Conservation (phyloP, 2,888 invertebrate species). For the Hemithea aestivaria region DNA sequence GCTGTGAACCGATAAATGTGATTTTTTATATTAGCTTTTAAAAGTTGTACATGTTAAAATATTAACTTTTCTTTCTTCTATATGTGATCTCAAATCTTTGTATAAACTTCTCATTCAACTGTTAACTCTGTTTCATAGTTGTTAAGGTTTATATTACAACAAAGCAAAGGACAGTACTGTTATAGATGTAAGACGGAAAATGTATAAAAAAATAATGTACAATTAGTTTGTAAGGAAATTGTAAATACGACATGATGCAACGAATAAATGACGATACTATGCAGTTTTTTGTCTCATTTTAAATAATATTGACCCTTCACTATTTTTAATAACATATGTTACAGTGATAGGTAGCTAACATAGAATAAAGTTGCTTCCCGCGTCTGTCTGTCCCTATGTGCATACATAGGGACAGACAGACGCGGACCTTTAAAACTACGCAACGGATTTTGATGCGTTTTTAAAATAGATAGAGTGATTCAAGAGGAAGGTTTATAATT, state of each 20-base stretch:
- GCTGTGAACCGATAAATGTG: slow-evolving; percentile 44
- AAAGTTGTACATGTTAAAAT: slow-evolving; percentile 26
- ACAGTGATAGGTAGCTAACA: too few relatives aligned
- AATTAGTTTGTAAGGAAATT: slow-evolving; percentile 53
- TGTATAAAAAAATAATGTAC: slow-evolving; percentile 47
- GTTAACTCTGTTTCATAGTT: slow-evolving; percentile 35
- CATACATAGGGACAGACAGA: too few relatives aligned
- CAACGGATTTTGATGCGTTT: too few relatives aligned
- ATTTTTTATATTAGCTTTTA: slow-evolving; percentile 33
- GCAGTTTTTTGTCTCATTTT: slow-evolving; percentile 24
- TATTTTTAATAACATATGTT: too few relatives aligned
- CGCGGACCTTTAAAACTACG: too few relatives aligned
- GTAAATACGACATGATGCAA: slow-evolving; percentile 64
- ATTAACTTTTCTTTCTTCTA: slow-evolving; percentile 27
- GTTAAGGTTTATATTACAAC: slow-evolving; percentile 42
- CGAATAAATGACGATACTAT: slow-evolving; percentile 53
- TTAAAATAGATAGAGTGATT: too few relatives aligned
- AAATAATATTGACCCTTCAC: neutral
- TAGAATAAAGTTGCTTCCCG: too few relatives aligned
- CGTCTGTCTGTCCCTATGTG: too few relatives aligned
- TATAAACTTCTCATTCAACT: slow-evolving; percentile 38
- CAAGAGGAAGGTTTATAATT: too few relatives aligned
- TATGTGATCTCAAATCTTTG: slow-evolving; percentile 46
- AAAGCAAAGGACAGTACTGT: slow-evolving; percentile 65
- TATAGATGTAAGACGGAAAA: slow-evolving; percentile 50